Base-by-base conservation (phyloP, 2,797 vertebrate species). In the Triplophysa bombifrons region DNA sequence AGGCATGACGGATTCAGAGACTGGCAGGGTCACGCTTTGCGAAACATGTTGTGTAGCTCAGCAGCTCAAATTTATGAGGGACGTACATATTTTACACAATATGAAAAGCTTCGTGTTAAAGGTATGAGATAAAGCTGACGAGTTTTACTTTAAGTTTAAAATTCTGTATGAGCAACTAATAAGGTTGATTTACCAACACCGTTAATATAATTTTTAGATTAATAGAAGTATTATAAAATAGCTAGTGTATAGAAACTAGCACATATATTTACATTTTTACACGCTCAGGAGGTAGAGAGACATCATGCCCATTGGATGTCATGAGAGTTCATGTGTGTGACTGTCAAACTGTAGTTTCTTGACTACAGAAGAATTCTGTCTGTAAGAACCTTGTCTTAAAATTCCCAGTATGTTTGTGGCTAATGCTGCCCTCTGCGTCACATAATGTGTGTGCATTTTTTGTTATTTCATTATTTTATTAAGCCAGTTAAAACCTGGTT, bases 211-310 rank as follows among this genome's bases (percentile, higher is more conserved):
- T 4, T 16, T 0, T 30, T 38, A 38, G 34, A 6, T 0, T 38
- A 38, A 8, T 38, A 38, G 6, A 38, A 7, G 34, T 38, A 38
- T 38, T 38, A 38, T 1, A 38, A 7, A 38, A 38, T 38, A 38
- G 13, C 58, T 25, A 30, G 12, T 61, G 14, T 61, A 61, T 4
- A 71, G 38, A 34, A 58, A 71, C 25, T 38, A 76, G 75, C 65
- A 13, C 72, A 56, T 70, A 75, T 60, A 72, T 70, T 56, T 70
- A 34, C 16, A 65, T 74, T 70, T 53, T 6, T 61, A 71, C 71
- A 60, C 20, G 38, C 22, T 46, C 10, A 65, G 80, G 80, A 78
- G 82, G 77, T 78, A 85, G 80, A 85, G 77, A 85, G 77, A 85
- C 60, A 60, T 65, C 55, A 80, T 44, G 66, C 60, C 64, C 73